phyloP scores from a whole-genome alignment of 2,888 invertebrate species.

The Copidosoma aretas region DNA sequence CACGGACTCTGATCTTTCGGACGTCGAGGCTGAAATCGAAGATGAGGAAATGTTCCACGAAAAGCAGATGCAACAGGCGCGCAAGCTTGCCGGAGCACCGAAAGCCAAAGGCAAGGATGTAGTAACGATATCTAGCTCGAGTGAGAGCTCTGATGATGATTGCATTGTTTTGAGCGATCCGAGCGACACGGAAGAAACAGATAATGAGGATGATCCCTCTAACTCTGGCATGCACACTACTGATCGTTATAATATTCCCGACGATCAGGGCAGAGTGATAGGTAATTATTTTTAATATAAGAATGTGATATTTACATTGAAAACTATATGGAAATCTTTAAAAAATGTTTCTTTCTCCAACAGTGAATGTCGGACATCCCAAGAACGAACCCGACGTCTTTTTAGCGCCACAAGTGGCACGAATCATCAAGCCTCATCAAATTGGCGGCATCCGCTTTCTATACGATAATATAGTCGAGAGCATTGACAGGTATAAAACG shows the following conservation, averaged over 20 bases:
- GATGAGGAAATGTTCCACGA: slow-evolving; percentile 52
- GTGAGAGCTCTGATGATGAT: slow-evolving; percentile 79
- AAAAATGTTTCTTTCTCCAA: not conserved
- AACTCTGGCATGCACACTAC: slow-evolving; percentile 95
- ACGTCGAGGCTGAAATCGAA: slow-evolving; percentile 55
- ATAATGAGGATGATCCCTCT: slow-evolving; percentile 81
- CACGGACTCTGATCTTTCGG: slow-evolving; percentile 60
- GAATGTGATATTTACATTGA: no score
- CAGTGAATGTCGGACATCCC: slow-evolving; percentile 90
- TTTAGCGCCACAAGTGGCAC: slow-evolving; percentile 88
- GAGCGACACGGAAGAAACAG: slow-evolving; percentile 79
- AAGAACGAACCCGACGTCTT: slow-evolving; percentile 90
- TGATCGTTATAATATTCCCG: slow-evolving; percentile 88
- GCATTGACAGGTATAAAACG: slow-evolving; percentile 83
- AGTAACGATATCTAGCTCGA: slow-evolving; percentile 74
- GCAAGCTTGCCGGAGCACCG: slow-evolving; percentile 45
- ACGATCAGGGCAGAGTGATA: slow-evolving; percentile 88
- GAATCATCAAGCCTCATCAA: slow-evolving; percentile 95
- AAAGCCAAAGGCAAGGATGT: slow-evolving; percentile 65
- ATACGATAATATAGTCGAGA: slow-evolving; percentile 97
- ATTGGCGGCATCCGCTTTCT: slow-evolving; percentile 94
- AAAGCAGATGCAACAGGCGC: slow-evolving; percentile 53
- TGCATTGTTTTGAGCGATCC: slow-evolving; percentile 87
- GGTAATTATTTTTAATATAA: slow-evolving; percentile 16
- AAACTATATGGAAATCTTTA: no score